Evolutionary conservation across 2,797 vertebrate genomes (phyloP).

Genomic region (Heliangelus exortis): DNA sequence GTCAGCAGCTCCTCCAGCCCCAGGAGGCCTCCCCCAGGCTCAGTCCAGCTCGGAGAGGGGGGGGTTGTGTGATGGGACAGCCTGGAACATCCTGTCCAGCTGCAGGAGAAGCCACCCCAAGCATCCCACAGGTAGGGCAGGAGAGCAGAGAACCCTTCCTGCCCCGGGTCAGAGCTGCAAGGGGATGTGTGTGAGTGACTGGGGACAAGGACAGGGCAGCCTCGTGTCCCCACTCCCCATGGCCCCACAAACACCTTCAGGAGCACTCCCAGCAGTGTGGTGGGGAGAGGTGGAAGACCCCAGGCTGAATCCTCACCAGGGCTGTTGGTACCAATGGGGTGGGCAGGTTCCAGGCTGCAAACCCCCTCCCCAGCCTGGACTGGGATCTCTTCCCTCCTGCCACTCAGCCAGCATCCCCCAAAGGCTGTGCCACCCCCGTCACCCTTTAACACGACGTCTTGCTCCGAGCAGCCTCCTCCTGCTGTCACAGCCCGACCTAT

Average conservation of each 20-base stretch:
- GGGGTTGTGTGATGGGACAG: neutral
- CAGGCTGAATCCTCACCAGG: fast-evolving
- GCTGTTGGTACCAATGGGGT: neutral
- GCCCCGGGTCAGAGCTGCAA: neutral
- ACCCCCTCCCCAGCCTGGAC: neutral
- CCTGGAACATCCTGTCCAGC: neutral
- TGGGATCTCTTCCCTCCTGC: neutral
- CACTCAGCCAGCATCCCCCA: neutral
- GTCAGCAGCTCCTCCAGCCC: neutral
- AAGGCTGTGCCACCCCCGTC: neutral
- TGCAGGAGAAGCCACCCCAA: neutral
- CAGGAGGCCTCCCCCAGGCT: neutral
- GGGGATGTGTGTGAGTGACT: neutral
- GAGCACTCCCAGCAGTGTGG: neutral
- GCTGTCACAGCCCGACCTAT: conserved; percentile 51
- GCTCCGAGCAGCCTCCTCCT: conserved; percentile 7
- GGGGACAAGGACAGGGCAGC: neutral
- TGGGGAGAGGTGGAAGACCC: neutral
- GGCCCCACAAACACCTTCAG: neutral
- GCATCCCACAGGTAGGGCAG: neutral
- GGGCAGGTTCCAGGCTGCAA: neutral
- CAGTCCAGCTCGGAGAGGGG: neutral
- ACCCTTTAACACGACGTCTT: neutral
- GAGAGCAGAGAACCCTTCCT: neutral
- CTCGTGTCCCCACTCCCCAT: fast-evolving